Percentiles rank a stretch among this genome's conserved stretches.
These are phyloP conservation scores for Drosophila kikkawai DNA, from an alignment of 1,140 invertebrate species.

Conservation along the genomic window DNA sequence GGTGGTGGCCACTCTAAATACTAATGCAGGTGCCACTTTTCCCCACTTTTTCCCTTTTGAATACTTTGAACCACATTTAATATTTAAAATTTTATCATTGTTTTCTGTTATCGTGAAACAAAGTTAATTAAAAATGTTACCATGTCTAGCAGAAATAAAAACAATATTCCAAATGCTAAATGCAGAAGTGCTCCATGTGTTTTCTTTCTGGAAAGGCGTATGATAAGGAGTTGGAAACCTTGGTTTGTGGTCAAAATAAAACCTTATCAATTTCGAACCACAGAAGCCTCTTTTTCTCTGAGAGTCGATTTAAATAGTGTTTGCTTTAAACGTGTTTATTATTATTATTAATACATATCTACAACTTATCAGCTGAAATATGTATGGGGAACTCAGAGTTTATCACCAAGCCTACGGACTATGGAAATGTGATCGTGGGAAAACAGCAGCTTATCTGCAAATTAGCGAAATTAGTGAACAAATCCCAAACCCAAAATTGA, in stretches of 20 bases:
- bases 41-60: neutral
- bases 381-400: neutral
- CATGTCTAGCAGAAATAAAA: neutral
- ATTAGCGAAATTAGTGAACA: neutral
- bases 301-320: slow-evolving; percentile 2
- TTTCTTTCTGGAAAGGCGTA: slow-evolving; percentile 1
- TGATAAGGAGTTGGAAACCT: slow-evolving; percentile 8
- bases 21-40: neutral
- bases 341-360: slow-evolving; percentile 11
- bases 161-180: neutral
- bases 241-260: slow-evolving; percentile 6
- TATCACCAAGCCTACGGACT: slow-evolving; percentile 7
- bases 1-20: neutral
- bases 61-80: neutral
- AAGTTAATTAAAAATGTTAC: neutral
- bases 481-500: neutral
- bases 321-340: slow-evolving; percentile 17
- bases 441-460: slow-evolving; percentile 11
- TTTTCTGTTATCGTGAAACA: neutral
- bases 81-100: neutral
- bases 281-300: slow-evolving; percentile 2
- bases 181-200: neutral
- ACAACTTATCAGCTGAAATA: slow-evolving; percentile 7
- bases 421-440: slow-evolving; percentile 23
- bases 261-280: slow-evolving; percentile 3